phyloP scores from a whole-genome alignment of 2,113 vertebrate genomes.

The Microtus montanus region DNA sequence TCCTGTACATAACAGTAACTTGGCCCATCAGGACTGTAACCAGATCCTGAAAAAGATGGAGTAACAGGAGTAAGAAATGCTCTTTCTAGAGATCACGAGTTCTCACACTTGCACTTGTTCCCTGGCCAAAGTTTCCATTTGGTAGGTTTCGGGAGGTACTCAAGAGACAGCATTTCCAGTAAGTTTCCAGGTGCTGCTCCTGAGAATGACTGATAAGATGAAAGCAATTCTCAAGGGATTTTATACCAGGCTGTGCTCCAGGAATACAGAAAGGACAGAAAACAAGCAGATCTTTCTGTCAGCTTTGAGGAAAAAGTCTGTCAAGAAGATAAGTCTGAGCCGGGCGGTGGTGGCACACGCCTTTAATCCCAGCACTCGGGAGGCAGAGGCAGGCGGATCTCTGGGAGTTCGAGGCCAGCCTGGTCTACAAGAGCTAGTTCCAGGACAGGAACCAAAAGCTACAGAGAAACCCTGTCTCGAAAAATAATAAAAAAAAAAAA shows the following conservation, averaged over 20 bases:
- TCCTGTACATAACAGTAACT: not conserved
- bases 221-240: not conserved
- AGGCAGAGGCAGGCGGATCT: too few relatives aligned
- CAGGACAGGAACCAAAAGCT: too few relatives aligned
- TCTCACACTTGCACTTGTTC: not conserved
- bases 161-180: conserved; percentile 16
- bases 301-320: conserved; percentile 9
- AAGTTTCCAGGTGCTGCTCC: not conserved
- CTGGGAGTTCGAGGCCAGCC: too few relatives aligned
- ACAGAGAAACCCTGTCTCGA: too few relatives aligned
- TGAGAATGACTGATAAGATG: not conserved
- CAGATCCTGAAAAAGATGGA: conserved; percentile 1
- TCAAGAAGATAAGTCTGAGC: conserved; percentile 39
- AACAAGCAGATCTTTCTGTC: not conserved
- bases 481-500: too few relatives aligned
- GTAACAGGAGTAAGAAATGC: conserved; percentile 21
- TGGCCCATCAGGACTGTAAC: not conserved
- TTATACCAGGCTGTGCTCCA: not conserved
- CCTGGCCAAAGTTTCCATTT: not conserved
- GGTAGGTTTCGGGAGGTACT: not conserved
- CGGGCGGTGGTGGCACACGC: too few relatives aligned
- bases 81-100: not conserved
- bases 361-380: too few relatives aligned
- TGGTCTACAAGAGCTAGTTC: too few relatives aligned
- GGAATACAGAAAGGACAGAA: not conserved